Percentiles rank a stretch among this genome's conserved stretches.
Evolutionary conservation across 1,140 invertebrate genomes (phyloP).

Genomic region (Palaemon carinicauda): DNA sequence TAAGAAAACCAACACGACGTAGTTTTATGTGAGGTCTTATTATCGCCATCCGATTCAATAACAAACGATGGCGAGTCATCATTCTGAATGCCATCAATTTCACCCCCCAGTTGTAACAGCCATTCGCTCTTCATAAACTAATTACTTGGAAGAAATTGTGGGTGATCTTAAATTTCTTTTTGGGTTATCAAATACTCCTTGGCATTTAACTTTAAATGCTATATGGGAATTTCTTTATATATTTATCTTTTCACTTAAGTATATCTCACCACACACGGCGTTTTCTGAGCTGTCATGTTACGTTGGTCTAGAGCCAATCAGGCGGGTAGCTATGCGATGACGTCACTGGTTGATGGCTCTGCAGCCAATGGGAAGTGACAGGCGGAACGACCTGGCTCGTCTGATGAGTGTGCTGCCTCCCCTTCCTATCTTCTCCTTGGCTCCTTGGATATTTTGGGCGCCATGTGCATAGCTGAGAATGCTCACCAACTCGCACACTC

Average conservation of each 20-base stretch:
- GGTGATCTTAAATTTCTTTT: too few relatives aligned
- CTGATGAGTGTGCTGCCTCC: constrained; percentile 23
- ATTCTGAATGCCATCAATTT: too few relatives aligned
- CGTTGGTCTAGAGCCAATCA: constrained; percentile 42
- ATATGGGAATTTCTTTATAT: background rate
- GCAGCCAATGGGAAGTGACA: constrained; percentile 51
- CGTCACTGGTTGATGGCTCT: constrained; percentile 45
- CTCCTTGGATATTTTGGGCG: constrained; percentile 25
- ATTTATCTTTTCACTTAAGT: too few relatives aligned
- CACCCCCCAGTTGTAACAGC: too few relatives aligned
- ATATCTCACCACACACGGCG: background rate
- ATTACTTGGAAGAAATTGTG: too few relatives aligned
- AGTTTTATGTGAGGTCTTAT: too few relatives aligned
- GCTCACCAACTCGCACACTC: background rate
- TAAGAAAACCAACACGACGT: too few relatives aligned
- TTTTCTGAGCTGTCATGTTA: constrained; percentile 15
- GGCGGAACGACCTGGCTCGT: constrained; percentile 51
- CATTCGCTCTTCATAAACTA: too few relatives aligned
- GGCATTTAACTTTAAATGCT: background rate
- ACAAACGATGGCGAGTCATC: too few relatives aligned
- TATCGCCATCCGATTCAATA: too few relatives aligned
- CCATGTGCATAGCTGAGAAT: background rate
- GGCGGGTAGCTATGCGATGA: constrained; percentile 44
- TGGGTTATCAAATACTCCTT: background rate
- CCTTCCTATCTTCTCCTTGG: background rate